A percentile compares a stretch with the other conserved stretches of the same genome.
These are phyloP conservation scores for Cheilosia vernalis DNA, from an alignment of 2,888 invertebrate genomes.

Conservation along the genomic window DNA sequence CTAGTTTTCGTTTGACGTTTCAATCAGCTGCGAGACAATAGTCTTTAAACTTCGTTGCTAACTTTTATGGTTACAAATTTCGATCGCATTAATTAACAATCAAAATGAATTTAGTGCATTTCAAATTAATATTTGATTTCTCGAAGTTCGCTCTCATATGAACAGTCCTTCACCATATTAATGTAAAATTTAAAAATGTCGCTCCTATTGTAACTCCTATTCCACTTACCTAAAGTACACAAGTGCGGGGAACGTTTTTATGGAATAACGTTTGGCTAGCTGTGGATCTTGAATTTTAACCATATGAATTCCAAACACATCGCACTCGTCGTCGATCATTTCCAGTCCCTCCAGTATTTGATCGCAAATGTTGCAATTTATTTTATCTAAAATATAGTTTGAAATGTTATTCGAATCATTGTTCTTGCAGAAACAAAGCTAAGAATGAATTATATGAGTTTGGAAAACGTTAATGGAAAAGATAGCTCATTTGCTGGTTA, in stretches of 20 bases:
- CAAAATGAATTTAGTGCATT: no score
- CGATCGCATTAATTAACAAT: no score
- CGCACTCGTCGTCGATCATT: conserved; percentile 95
- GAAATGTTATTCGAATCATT: neutral
- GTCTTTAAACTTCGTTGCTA: no score
- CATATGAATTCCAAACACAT: conserved; percentile 96
- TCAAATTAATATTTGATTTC: no score
- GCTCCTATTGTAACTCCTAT: neutral
- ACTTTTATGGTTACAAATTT: no score
- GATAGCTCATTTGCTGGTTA: conserved; percentile 29
- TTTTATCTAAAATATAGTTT: conserved; percentile 87
- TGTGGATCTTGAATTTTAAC: conserved; percentile 96
- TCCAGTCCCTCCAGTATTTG: conserved; percentile 94
- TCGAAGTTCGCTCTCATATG: no score
- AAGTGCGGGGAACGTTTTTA: conserved; percentile 96
- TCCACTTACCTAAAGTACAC: conserved; percentile 91
- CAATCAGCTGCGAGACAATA: no score
- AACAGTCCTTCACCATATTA: no score
- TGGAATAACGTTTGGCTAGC: conserved; percentile 95
- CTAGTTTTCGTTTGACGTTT: no score
- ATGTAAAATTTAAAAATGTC: neutral
- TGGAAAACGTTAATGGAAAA: conserved; percentile 42
- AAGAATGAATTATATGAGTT: conserved; percentile 29
- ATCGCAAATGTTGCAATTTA: conserved; percentile 96
- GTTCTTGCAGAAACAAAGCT: conserved; percentile 66